These are phyloP conservation scores for Eupeodes corollae DNA, from an alignment of 1,140 invertebrate genomes.

Conservation along the genomic window DNA sequence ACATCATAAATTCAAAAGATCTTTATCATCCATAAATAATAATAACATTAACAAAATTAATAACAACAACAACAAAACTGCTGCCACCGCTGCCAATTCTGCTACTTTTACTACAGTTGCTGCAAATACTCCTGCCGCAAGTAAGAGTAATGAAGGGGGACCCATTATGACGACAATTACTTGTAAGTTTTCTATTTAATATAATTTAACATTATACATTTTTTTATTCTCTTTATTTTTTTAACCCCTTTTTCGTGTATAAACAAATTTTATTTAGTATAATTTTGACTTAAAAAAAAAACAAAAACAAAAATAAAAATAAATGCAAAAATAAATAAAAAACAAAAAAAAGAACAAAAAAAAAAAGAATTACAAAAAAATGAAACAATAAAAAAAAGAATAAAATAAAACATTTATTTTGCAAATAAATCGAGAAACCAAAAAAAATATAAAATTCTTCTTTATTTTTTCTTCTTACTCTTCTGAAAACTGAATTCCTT, in stretches of 20 bases:
- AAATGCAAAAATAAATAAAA: neutral
- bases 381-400: neutral
- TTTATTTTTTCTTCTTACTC: neutral
- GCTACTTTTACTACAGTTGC: conserved; percentile 9
- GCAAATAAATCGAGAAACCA: neutral
- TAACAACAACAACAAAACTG: conserved; percentile 15
- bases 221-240: conserved; percentile 4
- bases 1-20: conserved; percentile 17
- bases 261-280: neutral
- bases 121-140: conserved; percentile 7
- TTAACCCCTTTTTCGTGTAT: conserved; percentile 1
- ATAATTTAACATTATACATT: conserved; percentile 5
- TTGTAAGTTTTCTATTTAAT: conserved; percentile 32
- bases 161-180: conserved; percentile 29
- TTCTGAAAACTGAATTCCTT: neutral
- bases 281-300: conserved; percentile 5
- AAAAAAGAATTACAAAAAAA: neutral
- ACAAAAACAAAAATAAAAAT: neutral
- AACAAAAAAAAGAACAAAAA: no score
- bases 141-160: neutral
- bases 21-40: neutral
- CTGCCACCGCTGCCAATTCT: conserved; percentile 30
- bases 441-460: conserved; percentile 1
- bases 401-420: conserved; percentile 1
- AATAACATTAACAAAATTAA: neutral